Evolutionary conservation across 2,113 vertebrate species (phyloP).

Genomic region (Ammodramus savannarum): DNA sequence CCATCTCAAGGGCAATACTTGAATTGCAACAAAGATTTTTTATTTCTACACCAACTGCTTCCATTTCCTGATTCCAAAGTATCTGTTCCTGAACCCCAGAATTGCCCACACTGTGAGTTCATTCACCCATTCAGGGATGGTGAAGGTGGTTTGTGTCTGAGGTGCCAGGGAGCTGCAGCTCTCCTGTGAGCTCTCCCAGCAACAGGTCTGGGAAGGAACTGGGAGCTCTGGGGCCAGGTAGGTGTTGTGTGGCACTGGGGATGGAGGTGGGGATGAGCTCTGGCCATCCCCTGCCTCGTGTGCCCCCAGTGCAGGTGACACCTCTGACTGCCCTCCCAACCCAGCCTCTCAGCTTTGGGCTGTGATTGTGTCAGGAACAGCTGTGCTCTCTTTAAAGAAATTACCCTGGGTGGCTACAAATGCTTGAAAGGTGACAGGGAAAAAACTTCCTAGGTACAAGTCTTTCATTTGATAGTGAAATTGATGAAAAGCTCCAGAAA

Average conservation of each 20-base stretch:
- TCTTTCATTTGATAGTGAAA: background rate
- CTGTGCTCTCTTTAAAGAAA: background rate
- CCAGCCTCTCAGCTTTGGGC: background rate
- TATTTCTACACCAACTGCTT: background rate
- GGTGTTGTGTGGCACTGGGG: background rate
- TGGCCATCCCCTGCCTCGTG: background rate
- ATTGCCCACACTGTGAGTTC: background rate
- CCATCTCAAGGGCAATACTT: background rate
- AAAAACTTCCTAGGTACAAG: background rate
- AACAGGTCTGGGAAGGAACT: background rate
- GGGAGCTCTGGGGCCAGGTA: background rate
- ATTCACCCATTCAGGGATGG: background rate
- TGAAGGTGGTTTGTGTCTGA: background rate
- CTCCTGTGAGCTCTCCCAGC: background rate
- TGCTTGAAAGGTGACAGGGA: background rate
- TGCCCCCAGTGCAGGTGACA: background rate
- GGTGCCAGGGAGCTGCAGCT: background rate
- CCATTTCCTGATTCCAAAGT: background rate
- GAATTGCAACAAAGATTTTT: background rate
- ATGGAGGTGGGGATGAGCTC: background rate
- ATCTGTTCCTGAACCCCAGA: background rate
- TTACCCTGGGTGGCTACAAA: background rate
- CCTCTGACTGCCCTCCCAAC: background rate
- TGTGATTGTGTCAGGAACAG: background rate
- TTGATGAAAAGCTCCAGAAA: background rate